phyloP scores from a whole-genome alignment of 2,888 invertebrate genomes.

The Dynastes tityus region DNA sequence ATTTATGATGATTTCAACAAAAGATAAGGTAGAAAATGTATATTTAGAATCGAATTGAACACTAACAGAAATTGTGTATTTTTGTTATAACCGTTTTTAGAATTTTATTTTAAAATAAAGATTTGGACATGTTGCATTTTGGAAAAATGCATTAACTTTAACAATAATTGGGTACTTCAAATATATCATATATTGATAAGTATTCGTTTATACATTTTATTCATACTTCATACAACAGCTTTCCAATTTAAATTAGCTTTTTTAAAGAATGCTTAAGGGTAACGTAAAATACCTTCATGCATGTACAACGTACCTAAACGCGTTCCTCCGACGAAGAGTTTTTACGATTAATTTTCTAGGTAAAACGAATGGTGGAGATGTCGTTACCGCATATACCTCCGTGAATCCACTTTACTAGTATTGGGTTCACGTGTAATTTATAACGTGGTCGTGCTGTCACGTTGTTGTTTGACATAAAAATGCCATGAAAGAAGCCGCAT shows the following conservation, averaged over 20 bases:
- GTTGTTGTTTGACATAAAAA: conserved; percentile 59
- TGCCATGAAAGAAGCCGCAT: conserved; percentile 57
- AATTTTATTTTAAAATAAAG: no score
- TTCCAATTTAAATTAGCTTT: not conserved
- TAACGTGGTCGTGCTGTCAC: conserved; percentile 56
- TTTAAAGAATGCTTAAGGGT: not conserved
- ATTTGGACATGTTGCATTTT: not conserved
- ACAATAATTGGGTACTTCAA: no score
- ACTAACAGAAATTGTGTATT: no score
- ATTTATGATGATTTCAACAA: no score
- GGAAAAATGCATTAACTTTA: no score
- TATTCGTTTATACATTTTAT: not conserved
- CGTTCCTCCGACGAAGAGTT: not conserved
- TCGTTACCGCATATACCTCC: conserved; percentile 19
- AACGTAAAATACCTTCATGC: not conserved
- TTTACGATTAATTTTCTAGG: conserved; percentile 49
- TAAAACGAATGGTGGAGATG: conserved; percentile 11
- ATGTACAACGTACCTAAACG: not conserved
- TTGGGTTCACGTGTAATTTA: conserved; percentile 56
- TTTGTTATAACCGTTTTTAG: no score
- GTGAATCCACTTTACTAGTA: conserved; percentile 26
- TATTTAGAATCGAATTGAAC: no score
- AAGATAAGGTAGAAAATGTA: no score
- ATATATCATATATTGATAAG: not conserved
- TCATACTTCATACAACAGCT: not conserved